phyloP scores from a whole-genome alignment of 2,888 invertebrate species.

The Myathropa florea region DNA sequence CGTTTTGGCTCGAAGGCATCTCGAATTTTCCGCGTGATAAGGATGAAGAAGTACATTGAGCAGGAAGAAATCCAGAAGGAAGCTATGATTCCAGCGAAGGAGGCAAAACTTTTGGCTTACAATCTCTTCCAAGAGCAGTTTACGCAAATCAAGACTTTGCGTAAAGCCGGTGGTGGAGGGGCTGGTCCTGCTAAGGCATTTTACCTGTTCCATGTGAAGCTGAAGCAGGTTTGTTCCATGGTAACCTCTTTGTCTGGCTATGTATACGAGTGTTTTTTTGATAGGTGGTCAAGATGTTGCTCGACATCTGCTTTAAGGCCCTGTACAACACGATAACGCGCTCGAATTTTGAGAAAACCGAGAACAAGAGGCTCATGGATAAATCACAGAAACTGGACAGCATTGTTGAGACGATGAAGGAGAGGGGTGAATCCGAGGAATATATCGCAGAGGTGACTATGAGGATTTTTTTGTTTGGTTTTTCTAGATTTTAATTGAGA shows the following conservation, averaged over 20 bases:
- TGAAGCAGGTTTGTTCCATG: slow-evolving; percentile 82
- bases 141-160: slow-evolving; percentile 84
- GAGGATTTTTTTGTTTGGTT: no score
- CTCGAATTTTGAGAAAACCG: slow-evolving; percentile 84
- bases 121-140: slow-evolving; percentile 88
- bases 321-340: slow-evolving; percentile 86
- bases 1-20: slow-evolving; percentile 92
- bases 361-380: slow-evolving; percentile 90
- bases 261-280: slow-evolving; percentile 70
- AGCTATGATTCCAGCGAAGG: slow-evolving; percentile 96
- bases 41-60: slow-evolving; percentile 90
- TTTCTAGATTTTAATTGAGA: not conserved
- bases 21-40: slow-evolving; percentile 92
- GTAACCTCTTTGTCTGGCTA: not conserved
- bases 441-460: slow-evolving; percentile 88
- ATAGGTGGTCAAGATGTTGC: slow-evolving; percentile 85
- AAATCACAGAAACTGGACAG: slow-evolving; percentile 93
- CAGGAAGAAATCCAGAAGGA: slow-evolving; percentile 95
- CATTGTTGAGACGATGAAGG: slow-evolving; percentile 89
- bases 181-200: slow-evolving; percentile 90
- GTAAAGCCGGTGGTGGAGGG: slow-evolving; percentile 86
- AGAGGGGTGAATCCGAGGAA: slow-evolving; percentile 88
- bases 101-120: slow-evolving; percentile 94
- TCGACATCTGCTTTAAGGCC: slow-evolving; percentile 87
- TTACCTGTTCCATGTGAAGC: slow-evolving; percentile 88